These are phyloP conservation scores for Drosophila asahinai DNA, from an alignment of 1,140 invertebrate genomes.

Conservation along the genomic window DNA sequence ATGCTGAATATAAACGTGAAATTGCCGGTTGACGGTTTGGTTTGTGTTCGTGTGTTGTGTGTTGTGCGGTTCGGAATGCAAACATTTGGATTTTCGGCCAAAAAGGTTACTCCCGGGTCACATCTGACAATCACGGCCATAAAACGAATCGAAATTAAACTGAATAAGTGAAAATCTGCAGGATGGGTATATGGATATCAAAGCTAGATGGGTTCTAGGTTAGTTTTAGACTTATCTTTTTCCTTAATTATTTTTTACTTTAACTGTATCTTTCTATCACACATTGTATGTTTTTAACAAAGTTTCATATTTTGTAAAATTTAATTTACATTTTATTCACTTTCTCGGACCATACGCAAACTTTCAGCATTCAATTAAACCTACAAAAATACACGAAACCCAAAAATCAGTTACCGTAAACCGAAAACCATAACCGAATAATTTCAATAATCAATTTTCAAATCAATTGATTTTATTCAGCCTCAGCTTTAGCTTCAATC, in stretches of 20 bases:
- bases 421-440: constrained; percentile 38
- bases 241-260: background rate
- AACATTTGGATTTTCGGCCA: constrained; percentile 49
- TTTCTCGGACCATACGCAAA: too few species aligned
- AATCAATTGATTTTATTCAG: constrained; percentile 54
- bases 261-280: background rate
- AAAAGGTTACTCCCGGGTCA: constrained; percentile 17
- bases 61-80: constrained; percentile 63
- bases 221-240: background rate
- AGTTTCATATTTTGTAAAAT: too few species aligned
- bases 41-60: constrained; percentile 27
- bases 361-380: constrained; percentile 1
- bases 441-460: constrained; percentile 47
- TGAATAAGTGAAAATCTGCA: constrained; percentile 21
- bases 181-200: background rate
- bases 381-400: constrained; percentile 15
- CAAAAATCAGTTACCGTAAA: constrained; percentile 15
- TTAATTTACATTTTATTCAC: background rate
- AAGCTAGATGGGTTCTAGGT: background rate
- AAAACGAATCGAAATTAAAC: constrained; percentile 65
- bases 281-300: background rate
- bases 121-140: constrained; percentile 71
- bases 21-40: constrained; percentile 25
- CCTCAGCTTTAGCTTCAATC: constrained; percentile 6
- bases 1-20: constrained; percentile 68